A percentile compares a stretch with the other conserved stretches of the same genome.
These are phyloP conservation scores for Mesaphorura yosii DNA, from an alignment of 1,140 invertebrate species.

Conservation along the genomic window DNA sequence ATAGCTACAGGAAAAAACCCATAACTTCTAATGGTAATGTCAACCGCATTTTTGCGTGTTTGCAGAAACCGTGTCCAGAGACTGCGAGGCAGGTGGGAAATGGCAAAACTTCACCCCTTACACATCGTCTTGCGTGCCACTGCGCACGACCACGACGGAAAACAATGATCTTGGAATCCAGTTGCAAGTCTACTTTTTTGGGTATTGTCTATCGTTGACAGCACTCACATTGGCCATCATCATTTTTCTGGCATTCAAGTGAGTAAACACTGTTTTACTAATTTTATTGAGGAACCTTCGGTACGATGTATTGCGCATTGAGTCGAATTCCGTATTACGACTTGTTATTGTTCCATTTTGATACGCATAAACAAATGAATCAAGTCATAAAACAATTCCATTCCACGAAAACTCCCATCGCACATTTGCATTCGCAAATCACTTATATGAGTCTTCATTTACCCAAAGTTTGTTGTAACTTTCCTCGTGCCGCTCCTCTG, in stretches of 20 bases:
- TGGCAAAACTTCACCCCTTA: slow-evolving; percentile 20
- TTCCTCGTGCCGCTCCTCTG: too few relatives aligned
- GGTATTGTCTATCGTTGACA: slow-evolving; percentile 47
- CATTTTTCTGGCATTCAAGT: slow-evolving; percentile 77
- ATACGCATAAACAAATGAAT: too few relatives aligned
- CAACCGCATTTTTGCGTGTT: background rate
- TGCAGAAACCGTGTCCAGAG: slow-evolving; percentile 17
- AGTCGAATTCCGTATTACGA: too few relatives aligned
- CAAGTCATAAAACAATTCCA: too few relatives aligned
- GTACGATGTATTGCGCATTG: background rate
- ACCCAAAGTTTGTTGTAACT: too few relatives aligned
- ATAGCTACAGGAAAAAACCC: background rate
- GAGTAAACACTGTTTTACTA: slow-evolving; percentile 36
- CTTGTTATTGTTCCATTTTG: too few relatives aligned
- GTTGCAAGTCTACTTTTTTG: slow-evolving; percentile 25
- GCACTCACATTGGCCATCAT: slow-evolving; percentile 59
- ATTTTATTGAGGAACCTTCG: background rate
- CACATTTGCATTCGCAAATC: too few relatives aligned
- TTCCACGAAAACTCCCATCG: too few relatives aligned
- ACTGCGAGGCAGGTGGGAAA: slow-evolving; percentile 12
- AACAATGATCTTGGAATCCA: slow-evolving; percentile 11
- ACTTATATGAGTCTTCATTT: too few relatives aligned
- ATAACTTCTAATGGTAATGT: background rate
- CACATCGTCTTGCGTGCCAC: background rate
- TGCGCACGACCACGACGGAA: background rate